A percentile compares a stretch with the other conserved stretches of the same genome.
Conservation (phyloP, 1,140 invertebrate species). For the Halesus radiatus region DNA sequence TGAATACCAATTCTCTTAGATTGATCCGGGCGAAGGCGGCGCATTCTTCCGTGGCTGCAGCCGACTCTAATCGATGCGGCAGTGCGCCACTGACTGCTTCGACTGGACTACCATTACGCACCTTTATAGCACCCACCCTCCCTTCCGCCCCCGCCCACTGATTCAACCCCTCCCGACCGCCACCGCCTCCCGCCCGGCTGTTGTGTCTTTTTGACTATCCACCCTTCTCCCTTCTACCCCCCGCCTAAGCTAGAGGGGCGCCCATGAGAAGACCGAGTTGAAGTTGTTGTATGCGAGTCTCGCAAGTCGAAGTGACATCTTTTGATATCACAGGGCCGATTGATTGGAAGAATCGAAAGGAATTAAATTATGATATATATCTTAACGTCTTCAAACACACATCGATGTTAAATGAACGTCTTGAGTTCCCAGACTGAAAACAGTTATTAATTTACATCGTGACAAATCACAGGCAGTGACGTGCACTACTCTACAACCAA, state of each 20-base stretch:
- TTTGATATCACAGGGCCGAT: too few relatives aligned
- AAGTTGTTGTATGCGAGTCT: too few relatives aligned
- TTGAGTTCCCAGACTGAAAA: too few relatives aligned
- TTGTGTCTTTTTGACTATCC: slow-evolving; percentile 48
- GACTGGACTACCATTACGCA: slow-evolving; percentile 57
- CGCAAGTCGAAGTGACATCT: too few relatives aligned
- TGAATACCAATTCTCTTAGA: slow-evolving; percentile 49
- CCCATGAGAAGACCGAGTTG: background rate
- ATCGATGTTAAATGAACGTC: too few relatives aligned
- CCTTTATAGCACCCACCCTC: slow-evolving; percentile 51
- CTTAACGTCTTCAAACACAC: too few relatives aligned
- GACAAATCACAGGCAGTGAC: too few relatives aligned
- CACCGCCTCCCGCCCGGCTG: slow-evolving; percentile 9
- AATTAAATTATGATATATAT: too few relatives aligned
- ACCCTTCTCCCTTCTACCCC: background rate
- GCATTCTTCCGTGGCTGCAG: slow-evolving; percentile 44
- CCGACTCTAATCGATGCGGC: slow-evolving; percentile 56
- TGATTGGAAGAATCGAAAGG: too few relatives aligned
- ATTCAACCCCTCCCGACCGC: background rate
- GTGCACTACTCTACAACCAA: too few relatives aligned
- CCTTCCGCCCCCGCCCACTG: background rate
- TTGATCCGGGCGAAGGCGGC: slow-evolving; percentile 50
- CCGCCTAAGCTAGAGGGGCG: background rate
- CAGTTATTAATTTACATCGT: too few relatives aligned
- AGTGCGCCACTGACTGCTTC: slow-evolving; percentile 55